These are phyloP conservation scores for Henicopernis longicauda DNA, from an alignment of 2,113 vertebrate species.

Conservation along the genomic window DNA sequence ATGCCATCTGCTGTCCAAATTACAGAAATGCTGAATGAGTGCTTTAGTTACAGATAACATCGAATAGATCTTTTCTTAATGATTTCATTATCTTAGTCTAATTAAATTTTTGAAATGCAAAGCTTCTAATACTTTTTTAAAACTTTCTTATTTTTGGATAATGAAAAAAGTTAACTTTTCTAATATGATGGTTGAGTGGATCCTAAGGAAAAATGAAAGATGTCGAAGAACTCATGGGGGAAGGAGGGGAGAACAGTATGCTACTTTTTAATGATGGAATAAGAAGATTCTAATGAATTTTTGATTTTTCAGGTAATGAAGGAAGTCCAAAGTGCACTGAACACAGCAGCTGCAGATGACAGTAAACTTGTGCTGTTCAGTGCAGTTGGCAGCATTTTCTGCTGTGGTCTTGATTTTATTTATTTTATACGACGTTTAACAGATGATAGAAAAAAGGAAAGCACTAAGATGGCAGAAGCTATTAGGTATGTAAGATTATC, in stretches of 20 bases:
- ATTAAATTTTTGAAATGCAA: neutral
- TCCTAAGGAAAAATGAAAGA: neutral
- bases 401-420: conserved; percentile 94
- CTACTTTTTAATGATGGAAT: neutral
- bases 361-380: conserved; percentile 93
- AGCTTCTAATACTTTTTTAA: neutral
- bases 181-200: neutral
- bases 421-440: conserved; percentile 94
- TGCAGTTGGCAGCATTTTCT: conserved; percentile 92
- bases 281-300: neutral
- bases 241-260: neutral
- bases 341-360: conserved; percentile 92
- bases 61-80: neutral
- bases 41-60: neutral
- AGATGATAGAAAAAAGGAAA: conserved; percentile 94
- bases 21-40: conserved; percentile 43
- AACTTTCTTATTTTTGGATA: neutral
- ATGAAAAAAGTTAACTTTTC: neutral
- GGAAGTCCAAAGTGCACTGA: conserved; percentile 96
- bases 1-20: conserved; percentile 74
- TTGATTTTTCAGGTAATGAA: conserved; percentile 89
- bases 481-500: conserved; percentile 81
- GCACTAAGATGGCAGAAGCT: conserved; percentile 95
- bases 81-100: neutral
- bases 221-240: neutral